Evolutionary conservation across 2,888 invertebrate genomes (phyloP).

Genomic region (Acanthoscelides obtectus): DNA sequence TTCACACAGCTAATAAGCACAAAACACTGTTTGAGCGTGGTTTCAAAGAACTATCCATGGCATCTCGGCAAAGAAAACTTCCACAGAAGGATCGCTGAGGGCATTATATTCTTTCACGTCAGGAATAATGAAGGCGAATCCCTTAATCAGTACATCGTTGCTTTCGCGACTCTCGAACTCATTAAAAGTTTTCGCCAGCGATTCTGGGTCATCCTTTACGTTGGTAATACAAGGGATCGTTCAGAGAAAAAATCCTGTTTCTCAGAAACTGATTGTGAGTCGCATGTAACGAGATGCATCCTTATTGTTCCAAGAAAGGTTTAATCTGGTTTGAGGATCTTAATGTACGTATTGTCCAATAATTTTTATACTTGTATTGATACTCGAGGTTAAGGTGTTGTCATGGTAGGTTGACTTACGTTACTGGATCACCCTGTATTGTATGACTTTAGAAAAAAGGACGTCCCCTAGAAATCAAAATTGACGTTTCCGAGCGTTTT

Average conservation of each 20-base stretch:
- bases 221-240: not conserved
- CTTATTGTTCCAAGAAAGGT: not conserved
- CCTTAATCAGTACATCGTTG: not conserved
- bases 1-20: not conserved
- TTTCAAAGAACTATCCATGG: not conserved
- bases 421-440: too few species aligned
- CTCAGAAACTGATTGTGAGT: not conserved
- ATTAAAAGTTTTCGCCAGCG: not conserved
- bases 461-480: too few species aligned
- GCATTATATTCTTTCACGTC: not conserved
- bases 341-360: too few species aligned
- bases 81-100: not conserved
- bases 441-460: too few species aligned
- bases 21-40: not conserved
- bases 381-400: too few species aligned
- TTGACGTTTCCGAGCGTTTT: too few species aligned
- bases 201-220: not conserved
- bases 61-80: not conserved
- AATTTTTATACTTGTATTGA: too few species aligned
- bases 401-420: too few species aligned
- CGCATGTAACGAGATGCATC: not conserved
- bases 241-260: not conserved
- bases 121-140: not conserved
- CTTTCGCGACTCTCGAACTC: not conserved
- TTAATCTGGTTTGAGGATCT: too few species aligned